Percentiles rank a stretch among this genome's conserved stretches.
phyloP scores from a whole-genome alignment of 2,888 invertebrate species.

The Nysson spinosus region DNA sequence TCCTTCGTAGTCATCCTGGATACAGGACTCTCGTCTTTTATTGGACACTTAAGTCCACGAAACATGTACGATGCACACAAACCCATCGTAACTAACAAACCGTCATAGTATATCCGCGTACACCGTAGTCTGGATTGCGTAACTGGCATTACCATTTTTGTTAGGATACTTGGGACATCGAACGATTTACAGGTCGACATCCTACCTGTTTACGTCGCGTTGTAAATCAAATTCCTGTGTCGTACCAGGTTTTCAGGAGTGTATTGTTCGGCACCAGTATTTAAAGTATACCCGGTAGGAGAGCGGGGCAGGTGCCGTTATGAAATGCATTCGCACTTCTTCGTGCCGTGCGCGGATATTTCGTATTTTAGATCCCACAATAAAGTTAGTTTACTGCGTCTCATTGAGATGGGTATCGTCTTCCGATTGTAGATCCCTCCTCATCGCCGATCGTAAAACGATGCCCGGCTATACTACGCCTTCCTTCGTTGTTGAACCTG shows the following conservation, averaged over 20 bases:
- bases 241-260: conserved; percentile 23
- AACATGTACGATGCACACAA: neutral
- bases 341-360: conserved; percentile 24
- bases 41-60: conserved; percentile 18
- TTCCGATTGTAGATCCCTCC: conserved; percentile 64
- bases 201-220: conserved; percentile 53
- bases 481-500: conserved; percentile 1
- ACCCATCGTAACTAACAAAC: conserved; percentile 21
- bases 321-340: conserved; percentile 46
- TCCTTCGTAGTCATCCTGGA: neutral
- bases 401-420: conserved; percentile 60
- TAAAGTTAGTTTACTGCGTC: conserved; percentile 61
- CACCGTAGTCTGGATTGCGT: neutral
- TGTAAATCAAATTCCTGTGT: conserved; percentile 52
- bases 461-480: conserved; percentile 21
- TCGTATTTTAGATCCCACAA: conserved; percentile 38
- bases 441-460: conserved; percentile 62
- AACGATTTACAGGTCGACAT: conserved; percentile 51
- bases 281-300: conserved; percentile 27
- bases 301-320: conserved; percentile 48
- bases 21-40: conserved; percentile 7
- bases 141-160: conserved; percentile 41
- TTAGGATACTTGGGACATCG: conserved; percentile 44
- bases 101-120: conserved; percentile 17
- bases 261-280: conserved; percentile 43